Evolutionary conservation across 1,140 invertebrate species (phyloP), one percentile per base, ranked within the genome.

Genomic region (Zaprionus ghesquierei): DNA sequence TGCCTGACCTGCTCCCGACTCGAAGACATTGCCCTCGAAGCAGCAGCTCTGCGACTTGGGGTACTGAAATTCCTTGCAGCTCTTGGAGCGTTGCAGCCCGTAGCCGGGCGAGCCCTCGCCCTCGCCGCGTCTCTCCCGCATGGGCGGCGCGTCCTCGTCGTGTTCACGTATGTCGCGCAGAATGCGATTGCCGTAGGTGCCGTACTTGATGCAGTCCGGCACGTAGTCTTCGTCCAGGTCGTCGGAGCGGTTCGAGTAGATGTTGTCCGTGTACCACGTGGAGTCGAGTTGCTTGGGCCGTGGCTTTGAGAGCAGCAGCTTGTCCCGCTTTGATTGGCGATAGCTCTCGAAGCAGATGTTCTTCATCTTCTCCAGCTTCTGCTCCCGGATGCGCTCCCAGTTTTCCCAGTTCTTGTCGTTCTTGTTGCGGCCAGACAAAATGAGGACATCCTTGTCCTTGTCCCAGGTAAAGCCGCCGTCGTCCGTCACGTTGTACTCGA

Each of bases 271-370:
- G 60, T 91, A 92, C 92, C 91, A 92, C 49, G 81, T 85, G 56
- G 91, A 77, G 46, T 90, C 80, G 5, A 92, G 69, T 66, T 90
- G 81, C 77, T 81, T 85, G 63, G 92, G 93, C 53, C 93, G 91
- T 10, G 93, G 75, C 92, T 93, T 76, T 89, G 84, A 69, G 92
- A 93, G 77, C 92, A 93, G 81, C 92, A 94, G 56, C 92, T 93
- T 87, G 92, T 93, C 77, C 92, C 92, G 60, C 59, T 92, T 92
- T 29, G 92, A 90, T 75, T 91, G 91, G 56, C 89, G 89, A 62
- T 79, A 93, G 80, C 89, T 92, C 59, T 92, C 90, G 61, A 92
- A 91, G 65, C 90, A 92, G 29, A 92, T 92, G 72, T 81, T 90
- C 78, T 92, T 92, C 90, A 92, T 92, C 65, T 84, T 86, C 69